phyloP scores from a whole-genome alignment of 2,113 vertebrate genomes.

The Pardalotus punctatus region DNA sequence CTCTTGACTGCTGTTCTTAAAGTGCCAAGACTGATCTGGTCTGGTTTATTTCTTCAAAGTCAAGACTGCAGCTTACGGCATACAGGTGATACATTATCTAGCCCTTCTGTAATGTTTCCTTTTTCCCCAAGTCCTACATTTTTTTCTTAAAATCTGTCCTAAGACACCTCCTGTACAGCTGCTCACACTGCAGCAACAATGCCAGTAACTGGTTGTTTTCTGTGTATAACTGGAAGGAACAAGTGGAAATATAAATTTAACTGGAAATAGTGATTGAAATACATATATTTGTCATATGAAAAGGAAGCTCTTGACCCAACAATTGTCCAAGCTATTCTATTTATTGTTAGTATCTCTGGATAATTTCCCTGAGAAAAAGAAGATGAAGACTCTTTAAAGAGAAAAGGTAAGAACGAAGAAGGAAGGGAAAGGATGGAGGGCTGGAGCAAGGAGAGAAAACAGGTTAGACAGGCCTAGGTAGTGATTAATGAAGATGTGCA shows the following conservation, averaged over 20 bases:
- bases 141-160: neutral
- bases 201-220: constrained; percentile 41
- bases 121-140: neutral
- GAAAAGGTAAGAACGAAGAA: neutral
- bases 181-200: neutral
- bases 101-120: neutral
- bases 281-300: neutral
- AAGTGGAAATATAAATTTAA: neutral
- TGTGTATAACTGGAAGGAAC: neutral
- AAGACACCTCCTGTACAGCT: neutral
- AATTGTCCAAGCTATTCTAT: neutral
- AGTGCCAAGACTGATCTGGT: neutral
- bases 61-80: rapidly evolving
- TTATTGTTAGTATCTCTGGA: neutral
- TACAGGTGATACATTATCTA: neutral
- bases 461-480: neutral
- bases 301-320: neutral
- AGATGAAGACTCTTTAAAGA: neutral
- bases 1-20: neutral
- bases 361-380: neutral
- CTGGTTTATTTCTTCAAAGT: neutral
- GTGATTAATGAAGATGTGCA: neutral
- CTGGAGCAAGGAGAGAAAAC: neutral
- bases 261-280: neutral
- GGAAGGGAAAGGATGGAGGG: neutral